Evolutionary conservation across 1,140 invertebrate genomes (phyloP).

Genomic region (Homalodisca vitripennis): DNA sequence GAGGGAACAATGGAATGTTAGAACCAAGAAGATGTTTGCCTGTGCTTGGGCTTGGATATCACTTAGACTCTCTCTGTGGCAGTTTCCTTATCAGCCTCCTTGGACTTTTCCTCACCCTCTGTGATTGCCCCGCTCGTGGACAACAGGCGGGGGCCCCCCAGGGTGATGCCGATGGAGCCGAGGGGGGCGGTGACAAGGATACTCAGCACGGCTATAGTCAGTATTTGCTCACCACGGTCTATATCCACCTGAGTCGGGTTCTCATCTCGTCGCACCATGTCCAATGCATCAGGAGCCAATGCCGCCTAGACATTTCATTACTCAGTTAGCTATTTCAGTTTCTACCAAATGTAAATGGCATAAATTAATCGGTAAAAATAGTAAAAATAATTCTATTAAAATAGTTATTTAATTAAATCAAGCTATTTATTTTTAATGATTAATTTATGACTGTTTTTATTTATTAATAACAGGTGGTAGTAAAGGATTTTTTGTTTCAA

Average conservation of each 20-base stretch:
- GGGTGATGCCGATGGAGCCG: conserved; percentile 57
- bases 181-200: conserved; percentile 74
- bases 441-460: too few relatives aligned
- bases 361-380: background rate
- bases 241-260: conserved; percentile 38
- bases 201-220: conserved; percentile 67
- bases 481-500: background rate
- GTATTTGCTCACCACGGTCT: conserved; percentile 53
- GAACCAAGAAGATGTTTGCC: background rate
- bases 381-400: background rate
- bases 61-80: background rate
- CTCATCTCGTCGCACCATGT: conserved; percentile 52
- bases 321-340: background rate
- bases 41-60: background rate
- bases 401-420: background rate
- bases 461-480: background rate
- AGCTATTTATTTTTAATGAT: too few relatives aligned
- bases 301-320: conserved; percentile 53
- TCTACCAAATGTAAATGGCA: too few relatives aligned
- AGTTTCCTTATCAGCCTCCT: background rate
- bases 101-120: too few relatives aligned
- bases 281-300: conserved; percentile 60
- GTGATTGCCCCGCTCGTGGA: background rate
- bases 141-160: conserved; percentile 46
- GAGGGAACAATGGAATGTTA: background rate